phyloP scores from a whole-genome alignment of 2,888 invertebrate genomes.

The Andrena dorsata region DNA sequence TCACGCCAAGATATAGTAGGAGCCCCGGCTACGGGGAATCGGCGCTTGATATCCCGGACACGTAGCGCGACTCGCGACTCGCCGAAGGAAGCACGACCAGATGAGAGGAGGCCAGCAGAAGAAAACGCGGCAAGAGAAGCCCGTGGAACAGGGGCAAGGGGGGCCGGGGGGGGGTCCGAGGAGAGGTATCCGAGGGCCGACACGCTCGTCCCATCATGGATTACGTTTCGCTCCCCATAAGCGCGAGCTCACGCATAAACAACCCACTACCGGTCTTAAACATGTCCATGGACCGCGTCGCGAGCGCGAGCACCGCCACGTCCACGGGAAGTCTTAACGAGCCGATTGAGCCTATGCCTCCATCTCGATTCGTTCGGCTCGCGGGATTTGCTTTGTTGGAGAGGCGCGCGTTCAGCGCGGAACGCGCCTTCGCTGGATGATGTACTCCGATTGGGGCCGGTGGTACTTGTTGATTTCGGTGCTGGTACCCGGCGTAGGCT shows the following conservation, averaged over 20 bases:
- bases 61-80: conserved; percentile 70
- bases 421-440: conserved; percentile 15
- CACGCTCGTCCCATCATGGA: conserved; percentile 65
- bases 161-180: background rate
- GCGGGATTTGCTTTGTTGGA: conserved; percentile 51
- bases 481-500: background rate
- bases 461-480: conserved; percentile 6
- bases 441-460: conserved; percentile 23
- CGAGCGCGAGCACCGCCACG: conserved; percentile 55
- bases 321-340: conserved; percentile 57
- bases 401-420: background rate
- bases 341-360: conserved; percentile 54
- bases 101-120: conserved; percentile 53
- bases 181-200: conserved; percentile 49
- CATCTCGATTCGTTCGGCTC: conserved; percentile 53
- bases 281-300: conserved; percentile 67
- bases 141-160: background rate
- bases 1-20: conserved; percentile 67
- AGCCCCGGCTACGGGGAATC: conserved; percentile 74
- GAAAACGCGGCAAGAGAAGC: conserved; percentile 47
- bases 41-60: conserved; percentile 79
- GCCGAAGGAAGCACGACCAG: conserved; percentile 59
- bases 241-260: conserved; percentile 76
- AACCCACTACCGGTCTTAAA: conserved; percentile 80
- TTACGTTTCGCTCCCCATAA: conserved; percentile 70